Conservation (phyloP, 2,888 invertebrate species). For the Spilarctia lutea region DNA sequence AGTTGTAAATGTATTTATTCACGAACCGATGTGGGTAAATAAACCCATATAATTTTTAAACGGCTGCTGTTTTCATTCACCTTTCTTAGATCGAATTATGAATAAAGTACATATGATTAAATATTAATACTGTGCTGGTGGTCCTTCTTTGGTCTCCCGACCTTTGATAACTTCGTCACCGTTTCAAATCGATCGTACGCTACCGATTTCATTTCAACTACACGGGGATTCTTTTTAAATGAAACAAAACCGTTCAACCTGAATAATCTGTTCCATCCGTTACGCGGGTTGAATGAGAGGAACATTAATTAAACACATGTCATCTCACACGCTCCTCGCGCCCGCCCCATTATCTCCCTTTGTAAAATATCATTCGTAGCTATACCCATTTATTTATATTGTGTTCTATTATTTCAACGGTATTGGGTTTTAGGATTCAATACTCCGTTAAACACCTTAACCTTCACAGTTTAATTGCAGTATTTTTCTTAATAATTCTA, state of each 20-base stretch:
- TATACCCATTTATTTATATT: slow-evolving; percentile 51
- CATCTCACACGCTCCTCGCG: slow-evolving; percentile 64
- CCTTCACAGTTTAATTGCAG: neutral
- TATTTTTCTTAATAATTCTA: neutral
- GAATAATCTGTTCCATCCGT: slow-evolving; percentile 63
- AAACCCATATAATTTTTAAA: neutral
- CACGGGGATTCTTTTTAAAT: slow-evolving; percentile 32
- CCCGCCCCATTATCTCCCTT: slow-evolving; percentile 56
- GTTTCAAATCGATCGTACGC: slow-evolving; percentile 10
- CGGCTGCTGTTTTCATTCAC: neutral
- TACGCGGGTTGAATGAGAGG: slow-evolving; percentile 56
- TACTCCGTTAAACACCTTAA: slow-evolving; percentile 2
- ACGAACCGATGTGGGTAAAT: neutral
- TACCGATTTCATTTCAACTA: slow-evolving; percentile 38
- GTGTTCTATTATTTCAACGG: slow-evolving; percentile 33
- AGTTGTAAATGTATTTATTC: neutral
- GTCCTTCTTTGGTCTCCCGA: neutral
- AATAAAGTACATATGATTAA: neutral
- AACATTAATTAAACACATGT: slow-evolving; percentile 72
- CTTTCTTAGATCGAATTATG: neutral
- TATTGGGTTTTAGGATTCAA: slow-evolving; percentile 24
- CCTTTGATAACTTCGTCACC: slow-evolving; percentile 18
- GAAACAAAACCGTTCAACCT: slow-evolving; percentile 54
- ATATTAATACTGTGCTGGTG: too few species aligned
- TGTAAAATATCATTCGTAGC: slow-evolving; percentile 58